Evolutionary conservation across 2,888 invertebrate species (phyloP).

Genomic region (Caenorhabditis imperialis): DNA sequence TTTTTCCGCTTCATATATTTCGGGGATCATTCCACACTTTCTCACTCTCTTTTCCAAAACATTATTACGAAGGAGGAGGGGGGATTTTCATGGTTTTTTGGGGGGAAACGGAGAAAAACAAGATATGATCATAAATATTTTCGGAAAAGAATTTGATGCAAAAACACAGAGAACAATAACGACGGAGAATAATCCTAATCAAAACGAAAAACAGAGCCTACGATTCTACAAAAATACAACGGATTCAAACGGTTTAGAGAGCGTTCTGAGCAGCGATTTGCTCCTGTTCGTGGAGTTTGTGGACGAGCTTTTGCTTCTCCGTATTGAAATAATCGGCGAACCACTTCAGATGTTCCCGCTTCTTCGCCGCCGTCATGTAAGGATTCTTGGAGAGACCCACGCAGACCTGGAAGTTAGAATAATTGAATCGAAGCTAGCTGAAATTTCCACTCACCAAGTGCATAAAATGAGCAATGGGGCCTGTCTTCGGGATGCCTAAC

Average conservation of each 20-base stretch:
- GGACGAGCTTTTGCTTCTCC: slow-evolving; percentile 65
- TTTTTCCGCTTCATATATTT: slow-evolving; percentile 22
- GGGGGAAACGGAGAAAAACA: neutral
- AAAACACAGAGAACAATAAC: slow-evolving; percentile 8
- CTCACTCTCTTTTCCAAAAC: neutral
- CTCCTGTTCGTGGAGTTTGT: slow-evolving; percentile 66
- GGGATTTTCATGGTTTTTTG: neutral
- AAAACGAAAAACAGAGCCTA: slow-evolving; percentile 2
- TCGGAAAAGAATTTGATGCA: too few relatives aligned
- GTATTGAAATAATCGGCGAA: slow-evolving; percentile 83
- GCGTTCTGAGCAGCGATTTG: slow-evolving; percentile 63
- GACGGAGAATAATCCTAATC: neutral
- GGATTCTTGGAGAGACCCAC: slow-evolving; percentile 92
- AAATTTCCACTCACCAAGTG: slow-evolving; percentile 86
- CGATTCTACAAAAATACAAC: neutral
- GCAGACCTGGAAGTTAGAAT: slow-evolving; percentile 51
- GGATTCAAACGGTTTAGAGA: slow-evolving; percentile 12
- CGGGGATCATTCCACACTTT: slow-evolving; percentile 32
- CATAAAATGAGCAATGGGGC: slow-evolving; percentile 96
- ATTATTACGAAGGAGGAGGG: neutral
- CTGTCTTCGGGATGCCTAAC: slow-evolving; percentile 87
- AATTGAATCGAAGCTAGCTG: neutral
- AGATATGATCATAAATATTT: slow-evolving; percentile 11
- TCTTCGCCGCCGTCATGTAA: slow-evolving; percentile 89
- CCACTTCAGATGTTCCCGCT: slow-evolving; percentile 91